Base-by-base conservation (phyloP, 1,140 invertebrate genomes). In the Goniozus legneri region DNA sequence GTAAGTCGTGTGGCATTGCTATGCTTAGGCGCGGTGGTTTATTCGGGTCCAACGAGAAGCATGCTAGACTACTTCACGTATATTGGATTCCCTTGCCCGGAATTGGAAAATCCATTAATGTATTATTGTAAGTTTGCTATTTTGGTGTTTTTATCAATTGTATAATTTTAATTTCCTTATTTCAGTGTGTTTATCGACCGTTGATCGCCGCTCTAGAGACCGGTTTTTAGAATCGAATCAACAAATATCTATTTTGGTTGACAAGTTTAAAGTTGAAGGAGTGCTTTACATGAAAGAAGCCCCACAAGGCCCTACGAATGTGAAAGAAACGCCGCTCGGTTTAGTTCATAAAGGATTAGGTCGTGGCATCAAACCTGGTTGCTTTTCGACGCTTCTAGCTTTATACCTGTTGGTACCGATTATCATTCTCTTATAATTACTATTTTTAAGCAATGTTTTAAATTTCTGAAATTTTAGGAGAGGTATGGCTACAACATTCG, bases 81-180 rank as follows among this genome's bases (percentile, higher is more conserved):
- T 35, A 92, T 95, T 55, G 92, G 92, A 7, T 95, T 95, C 64
- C 91, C 92, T 0, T 95, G 92, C 74, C 92, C 92, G 1, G 88
- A 94, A 67, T 69, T 94, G 33, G 92, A 95, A 69, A 95, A 95
- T 70, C 92, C 92, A 0, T 73, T 95, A 0, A 95, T 94, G 90
- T 95, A 95, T 75, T 95, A 95, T 69, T 74, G 89, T 91, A 79
- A 85, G 88, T 83, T 45, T 36, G 1, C 27, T 12, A 31, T 41
- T 47, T 8, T 32, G 14, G 19, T 32, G 34, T 40, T 32, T 46
- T 30, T 21, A 27, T 45, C 24, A 14, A 47, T 40, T 45, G 30
- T 37, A 12, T n/a, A 34, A 49, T 36, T 31, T 47, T 19, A 31
- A 36, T 14, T 30, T 8, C 13, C 32, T 47, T 47, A 43, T 75